Conservation (phyloP, 2,113 vertebrate species). For the Bostrychus sinensis region DNA sequence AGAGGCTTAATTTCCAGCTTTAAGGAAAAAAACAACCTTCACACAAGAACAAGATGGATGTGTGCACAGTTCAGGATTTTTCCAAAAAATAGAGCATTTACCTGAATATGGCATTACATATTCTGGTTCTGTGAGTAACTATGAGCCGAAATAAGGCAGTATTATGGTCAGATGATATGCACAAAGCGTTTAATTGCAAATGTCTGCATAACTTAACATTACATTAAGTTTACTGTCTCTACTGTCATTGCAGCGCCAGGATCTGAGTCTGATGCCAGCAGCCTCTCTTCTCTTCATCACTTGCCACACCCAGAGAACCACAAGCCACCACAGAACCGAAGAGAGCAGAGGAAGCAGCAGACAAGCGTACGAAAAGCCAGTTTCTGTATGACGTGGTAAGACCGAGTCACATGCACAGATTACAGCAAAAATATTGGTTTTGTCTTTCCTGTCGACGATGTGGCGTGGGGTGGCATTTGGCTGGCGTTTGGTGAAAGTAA, state of each 20-base stretch:
- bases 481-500: constrained; percentile 18
- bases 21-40: background rate
- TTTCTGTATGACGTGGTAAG: constrained; percentile 15
- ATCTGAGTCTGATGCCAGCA: constrained; percentile 4
- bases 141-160: no score
- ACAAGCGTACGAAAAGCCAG: background rate
- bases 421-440: constrained; percentile 23
- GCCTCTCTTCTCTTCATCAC: constrained; percentile 19
- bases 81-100: no score
- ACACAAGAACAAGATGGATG: constrained; percentile 10
- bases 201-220: no score
- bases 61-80: background rate
- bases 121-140: no score
- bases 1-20: constrained; percentile 24
- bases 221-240: no score
- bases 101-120: no score
- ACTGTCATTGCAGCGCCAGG: background rate
- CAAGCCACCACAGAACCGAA: background rate
- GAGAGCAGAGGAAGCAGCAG: constrained; percentile 37
- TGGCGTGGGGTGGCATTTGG: constrained; percentile 15
- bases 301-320: constrained; percentile 31
- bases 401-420: constrained; percentile 55
- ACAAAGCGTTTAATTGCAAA: no score
- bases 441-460: constrained; percentile 6
- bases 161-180: no score